These are phyloP conservation scores for Antheraea assamensis DNA, from an alignment of 2,888 invertebrate species.

Conservation along the genomic window DNA sequence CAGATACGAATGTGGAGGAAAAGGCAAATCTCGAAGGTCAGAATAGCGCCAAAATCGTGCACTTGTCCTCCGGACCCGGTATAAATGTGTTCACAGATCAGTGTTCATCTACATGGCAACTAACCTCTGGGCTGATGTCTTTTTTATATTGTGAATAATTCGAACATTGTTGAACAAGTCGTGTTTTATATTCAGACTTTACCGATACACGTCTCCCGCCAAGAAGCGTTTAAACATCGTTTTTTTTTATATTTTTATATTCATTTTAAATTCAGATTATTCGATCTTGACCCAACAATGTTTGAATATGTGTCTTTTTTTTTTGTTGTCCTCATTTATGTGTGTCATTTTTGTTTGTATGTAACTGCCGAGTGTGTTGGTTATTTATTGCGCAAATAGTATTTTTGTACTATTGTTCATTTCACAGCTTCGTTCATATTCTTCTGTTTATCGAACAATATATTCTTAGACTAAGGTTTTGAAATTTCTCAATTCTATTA, in stretches of 20 bases:
- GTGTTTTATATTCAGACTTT: neutral
- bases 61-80: constrained; percentile 28
- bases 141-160: neutral
- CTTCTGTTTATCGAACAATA: neutral
- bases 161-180: constrained; percentile 12
- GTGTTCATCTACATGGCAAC: constrained; percentile 73
- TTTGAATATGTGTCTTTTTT: constrained; percentile 5
- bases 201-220: neutral
- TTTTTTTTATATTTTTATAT: neutral
- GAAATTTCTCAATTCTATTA: neutral
- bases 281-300: neutral
- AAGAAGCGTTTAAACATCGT: neutral
- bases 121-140: constrained; percentile 48
- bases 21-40: constrained; percentile 55
- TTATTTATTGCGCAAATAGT: neutral
- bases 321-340: neutral
- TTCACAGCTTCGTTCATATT: neutral
- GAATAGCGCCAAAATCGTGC: constrained; percentile 32
- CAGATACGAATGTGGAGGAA: constrained; percentile 47
- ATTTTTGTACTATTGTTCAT: neutral
- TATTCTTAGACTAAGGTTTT: neutral
- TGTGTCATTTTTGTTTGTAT: neutral
- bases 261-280: constrained; percentile 5
- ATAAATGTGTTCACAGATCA: constrained; percentile 42
- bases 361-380: neutral